Conservation (phyloP, 1,140 invertebrate species). For the Paraescarpia echinospica region DNA sequence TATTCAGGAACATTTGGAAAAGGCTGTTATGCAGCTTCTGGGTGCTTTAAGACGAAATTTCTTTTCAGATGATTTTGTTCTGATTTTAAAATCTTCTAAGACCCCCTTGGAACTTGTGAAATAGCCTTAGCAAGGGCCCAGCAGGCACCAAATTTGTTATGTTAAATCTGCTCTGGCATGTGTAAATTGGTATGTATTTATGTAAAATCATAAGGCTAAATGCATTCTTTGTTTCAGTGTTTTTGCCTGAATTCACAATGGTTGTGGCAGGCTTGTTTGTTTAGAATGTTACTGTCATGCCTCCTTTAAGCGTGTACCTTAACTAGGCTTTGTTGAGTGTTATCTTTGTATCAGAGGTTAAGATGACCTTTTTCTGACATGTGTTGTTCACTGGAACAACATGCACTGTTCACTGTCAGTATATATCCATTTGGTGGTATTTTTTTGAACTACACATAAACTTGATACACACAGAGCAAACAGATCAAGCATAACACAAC, state of each 20-base stretch:
- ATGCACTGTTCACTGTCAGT: background rate
- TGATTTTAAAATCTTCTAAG: background rate
- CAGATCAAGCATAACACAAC: background rate
- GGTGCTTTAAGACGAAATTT: background rate
- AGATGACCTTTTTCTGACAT: background rate
- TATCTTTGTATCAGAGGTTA: background rate
- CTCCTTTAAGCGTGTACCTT: background rate
- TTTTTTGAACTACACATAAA: background rate
- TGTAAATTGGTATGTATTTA: background rate
- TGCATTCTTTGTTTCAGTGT: background rate
- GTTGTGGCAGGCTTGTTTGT: background rate
- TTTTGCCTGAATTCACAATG: background rate
- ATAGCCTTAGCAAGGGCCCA: background rate
- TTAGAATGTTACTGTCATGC: background rate
- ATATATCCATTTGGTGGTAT: background rate
- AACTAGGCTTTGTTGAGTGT: background rate
- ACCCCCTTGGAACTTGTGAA: background rate
- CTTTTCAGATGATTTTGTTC: background rate
- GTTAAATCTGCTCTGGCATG: background rate
- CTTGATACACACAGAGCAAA: background rate
- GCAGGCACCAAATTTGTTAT: background rate
- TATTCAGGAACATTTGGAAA: background rate
- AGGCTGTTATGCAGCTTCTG: background rate
- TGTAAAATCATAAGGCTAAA: background rate
- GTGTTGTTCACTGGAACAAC: background rate